Evolutionary conservation across 2,113 vertebrate genomes (phyloP), one percentile per base, ranked within the genome.

Genomic region (Euleptes europaea): DNA sequence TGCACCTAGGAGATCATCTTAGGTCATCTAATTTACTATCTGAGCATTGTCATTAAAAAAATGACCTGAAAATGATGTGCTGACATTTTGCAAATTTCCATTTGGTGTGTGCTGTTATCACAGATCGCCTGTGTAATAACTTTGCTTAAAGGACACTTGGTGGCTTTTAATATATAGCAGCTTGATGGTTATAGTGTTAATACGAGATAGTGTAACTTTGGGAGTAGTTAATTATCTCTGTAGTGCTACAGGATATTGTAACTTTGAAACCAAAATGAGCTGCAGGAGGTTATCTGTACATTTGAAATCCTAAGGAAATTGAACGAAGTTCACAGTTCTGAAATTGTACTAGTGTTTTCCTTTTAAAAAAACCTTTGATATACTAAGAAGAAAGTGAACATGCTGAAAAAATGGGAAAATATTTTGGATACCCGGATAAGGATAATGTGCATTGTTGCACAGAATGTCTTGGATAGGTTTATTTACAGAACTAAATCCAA

Each of bases 201-300:
- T 38, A 28, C 26, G 0, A 0, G 15, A 85, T 80, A 85, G 77
- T 63, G 57, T 85, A 80, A 85, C 84, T 80, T 85, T 80, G 84
- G 77, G 77, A 85, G 76, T 85, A 85, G 84, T 85, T 85, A 85
- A 85, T 85, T 80, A 85, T 85, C 77, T 85, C 67, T 51, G 67
- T 85, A 73, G 84, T 85, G 84, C 54, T 73, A 85, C 77, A 85
- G 84, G 84, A 85, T 85, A 85, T 85, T 85, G 84, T 73, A 85
- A 85, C 84, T 85, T 80, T 72, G 84, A 85, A 80, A 85, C 69
- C 78, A 70, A 79, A 85, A 85, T 80, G 84, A 85, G 66, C 84
- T 80, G 54, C 76, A 79, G 70, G 84, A 80, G 84, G 84, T 85
- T 85, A 85, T 85, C 84, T 47, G 40, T 73, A 69, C 72, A 85